Evolutionary conservation across 2,888 invertebrate genomes (phyloP).

Genomic region (Stenodera caucasica): DNA sequence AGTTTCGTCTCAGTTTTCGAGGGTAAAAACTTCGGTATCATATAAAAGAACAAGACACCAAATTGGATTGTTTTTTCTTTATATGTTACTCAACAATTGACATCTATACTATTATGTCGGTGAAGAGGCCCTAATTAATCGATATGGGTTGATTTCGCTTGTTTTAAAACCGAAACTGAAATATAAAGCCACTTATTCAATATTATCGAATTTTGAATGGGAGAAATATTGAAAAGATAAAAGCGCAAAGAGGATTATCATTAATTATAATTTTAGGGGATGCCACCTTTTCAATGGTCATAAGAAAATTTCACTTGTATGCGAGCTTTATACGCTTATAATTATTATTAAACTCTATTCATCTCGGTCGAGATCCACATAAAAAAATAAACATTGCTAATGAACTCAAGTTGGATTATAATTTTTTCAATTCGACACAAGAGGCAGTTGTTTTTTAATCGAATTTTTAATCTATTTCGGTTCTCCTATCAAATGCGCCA

Average conservation of each 20-base stretch:
- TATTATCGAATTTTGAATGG: no score
- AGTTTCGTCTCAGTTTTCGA: background rate
- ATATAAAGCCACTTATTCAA: no score
- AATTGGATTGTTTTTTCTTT: background rate
- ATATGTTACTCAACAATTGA: background rate
- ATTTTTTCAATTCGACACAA: background rate
- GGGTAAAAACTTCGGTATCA: background rate
- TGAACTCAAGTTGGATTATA: no score
- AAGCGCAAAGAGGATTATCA: background rate
- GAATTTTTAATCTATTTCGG: background rate
- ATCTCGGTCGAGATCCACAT: no score
- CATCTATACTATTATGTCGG: no score
- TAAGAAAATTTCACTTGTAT: no score
- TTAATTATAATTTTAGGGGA: background rate
- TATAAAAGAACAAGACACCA: conserved; percentile 4
- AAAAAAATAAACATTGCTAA: no score
- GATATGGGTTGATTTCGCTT: no score
- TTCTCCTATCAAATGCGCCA: background rate
- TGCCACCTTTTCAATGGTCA: no score
- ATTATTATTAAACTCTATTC: no score
- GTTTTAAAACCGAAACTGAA: background rate
- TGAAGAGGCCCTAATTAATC: background rate
- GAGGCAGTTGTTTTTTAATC: background rate
- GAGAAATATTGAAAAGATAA: no score
- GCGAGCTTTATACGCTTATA: no score